Evolutionary conservation across 2,888 invertebrate species (phyloP), one percentile per base, ranked within the genome.

Genomic region (Schizotus pectinicornis): DNA sequence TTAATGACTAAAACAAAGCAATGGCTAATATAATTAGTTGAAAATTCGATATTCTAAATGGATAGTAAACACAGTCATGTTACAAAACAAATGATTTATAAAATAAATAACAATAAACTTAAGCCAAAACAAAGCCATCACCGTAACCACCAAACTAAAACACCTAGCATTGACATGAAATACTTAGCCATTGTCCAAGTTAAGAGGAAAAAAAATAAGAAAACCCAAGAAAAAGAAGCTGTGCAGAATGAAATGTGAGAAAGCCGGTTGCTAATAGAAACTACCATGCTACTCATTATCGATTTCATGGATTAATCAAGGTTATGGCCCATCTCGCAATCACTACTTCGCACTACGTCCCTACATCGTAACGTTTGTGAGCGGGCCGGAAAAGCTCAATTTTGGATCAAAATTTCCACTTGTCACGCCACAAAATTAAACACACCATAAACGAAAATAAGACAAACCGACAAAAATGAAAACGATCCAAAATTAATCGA

Each of bases 141-240:
- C 64, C 58, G 63, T 45, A 66, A 63, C 60, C 62, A 60, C 62
- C 54, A 67, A 64, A 62, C 61, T 33, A 59, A 61, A 63, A 65
- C 62, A 65, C 67, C 67, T 64, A 69, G 69, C 65, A 68, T 68
- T 66, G 63, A 65, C 59, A 59, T 56, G 52, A 56, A 61, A 58
- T 59, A 53, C 50, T 46, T 56, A 59, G 56, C 59, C 57, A 57
- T 47, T 37, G 30, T 62, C 47, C 49, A 38, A 53, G 51, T 54
- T 42, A 12, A 39, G 33, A 52, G 38, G 31, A 46, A 12, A 33
- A 33, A 35, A 39, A 53, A 55, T 39, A 49, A 30, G 3, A 49
- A 22, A 5, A 22, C 3, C 2, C 22, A 22, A 5, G 22, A 22
- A 22, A 22, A 22, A 3, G 22, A 41, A 56, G 56, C 54, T 38